Evolutionary conservation across 2,113 vertebrate species (phyloP), one percentile per base, ranked within the genome.

Genomic region (Hippoglossus stenolepis): DNA sequence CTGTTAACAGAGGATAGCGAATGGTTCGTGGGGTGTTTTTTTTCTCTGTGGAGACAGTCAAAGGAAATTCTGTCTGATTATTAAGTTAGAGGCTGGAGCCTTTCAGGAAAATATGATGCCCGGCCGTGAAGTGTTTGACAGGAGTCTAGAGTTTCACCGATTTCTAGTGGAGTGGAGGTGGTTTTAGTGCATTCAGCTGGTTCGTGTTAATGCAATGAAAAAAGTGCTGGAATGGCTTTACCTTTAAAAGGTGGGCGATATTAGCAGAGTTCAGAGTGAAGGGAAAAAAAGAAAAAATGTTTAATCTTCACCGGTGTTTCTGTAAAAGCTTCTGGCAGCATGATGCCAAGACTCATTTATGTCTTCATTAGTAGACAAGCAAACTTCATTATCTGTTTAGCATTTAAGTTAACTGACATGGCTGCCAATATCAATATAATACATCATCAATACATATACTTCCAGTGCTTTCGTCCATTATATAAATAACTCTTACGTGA

Each of bases 41-140:
- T 47, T 17, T 10, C 5, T 79, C 60, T 56, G 64, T 43, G 60
- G 60, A 79, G 58, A 53, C n/a, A 51, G 65, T 31, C 64, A 13
- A 23, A 53, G 3, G 58, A 60, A 65, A 75, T 75, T 86, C 70
- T 60, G 65, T 8, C 20, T 65, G 64, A 69, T 73, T 79, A 86
- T 90, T 83, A 74, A 73, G 54, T 84, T 80, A 75, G n/a, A 20
- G 59, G 26, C 68, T 53, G 64, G n/a, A 74, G 65, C 60, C 65
- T 78, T 62, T 75, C 40, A 74, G n/a, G 38, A 77, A 85, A 77
- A 74, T 56, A 61, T 18, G 54, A 85, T 26, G 68, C 59, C 61
- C 0, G 12, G n/a, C 63, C 2, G 4, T 9, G 60, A 90, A 70
- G 71, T 79, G 84, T 65, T 64, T 70, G 70, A 80, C 69, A 65